Conservation (phyloP, 2,888 invertebrate species). For the Drosophila kanekoi region DNA sequence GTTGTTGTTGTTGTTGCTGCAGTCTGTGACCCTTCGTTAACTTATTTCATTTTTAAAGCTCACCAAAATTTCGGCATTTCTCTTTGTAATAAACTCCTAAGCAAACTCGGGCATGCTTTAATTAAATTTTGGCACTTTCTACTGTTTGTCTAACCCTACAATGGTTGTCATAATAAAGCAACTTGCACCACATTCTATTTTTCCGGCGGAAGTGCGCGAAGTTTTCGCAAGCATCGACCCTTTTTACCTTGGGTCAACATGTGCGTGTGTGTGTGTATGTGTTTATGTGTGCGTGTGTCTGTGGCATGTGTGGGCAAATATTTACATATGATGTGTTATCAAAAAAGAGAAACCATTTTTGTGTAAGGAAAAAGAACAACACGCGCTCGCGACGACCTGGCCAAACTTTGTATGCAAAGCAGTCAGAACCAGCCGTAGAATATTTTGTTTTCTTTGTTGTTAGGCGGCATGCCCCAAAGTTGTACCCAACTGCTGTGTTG, state of each 20-base stretch:
- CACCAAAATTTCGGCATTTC: constrained; percentile 20
- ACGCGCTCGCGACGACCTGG: constrained; percentile 8
- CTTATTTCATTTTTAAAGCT: constrained; percentile 1
- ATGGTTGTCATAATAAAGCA: constrained; percentile 65
- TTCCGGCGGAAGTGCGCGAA: constrained; percentile 58
- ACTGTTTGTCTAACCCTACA: constrained; percentile 58
- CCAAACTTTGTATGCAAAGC: constrained; percentile 64
- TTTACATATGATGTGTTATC: constrained; percentile 70
- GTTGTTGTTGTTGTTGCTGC: no score
- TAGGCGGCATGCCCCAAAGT: constrained; percentile 42
- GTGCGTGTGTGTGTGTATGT: constrained; percentile 10
- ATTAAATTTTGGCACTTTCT: constrained; percentile 49
- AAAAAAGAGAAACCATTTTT: constrained; percentile 47
- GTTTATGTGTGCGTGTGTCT: background rate
- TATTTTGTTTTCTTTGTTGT: constrained; percentile 21
- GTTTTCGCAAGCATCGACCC: constrained; percentile 28
- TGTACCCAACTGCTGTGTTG: constrained; percentile 23
- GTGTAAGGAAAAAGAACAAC: constrained; percentile 21
- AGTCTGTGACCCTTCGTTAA: no score
- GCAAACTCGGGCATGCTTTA: constrained; percentile 39
- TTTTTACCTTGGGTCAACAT: constrained; percentile 46
- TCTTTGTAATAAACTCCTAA: constrained; percentile 27
- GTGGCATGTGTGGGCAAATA: constrained; percentile 23
- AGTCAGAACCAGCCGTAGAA: constrained; percentile 36
- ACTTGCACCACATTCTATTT: constrained; percentile 44